Evolutionary conservation across 2,113 vertebrate species (phyloP).

Genomic region (Neodontobutis hainanensis): DNA sequence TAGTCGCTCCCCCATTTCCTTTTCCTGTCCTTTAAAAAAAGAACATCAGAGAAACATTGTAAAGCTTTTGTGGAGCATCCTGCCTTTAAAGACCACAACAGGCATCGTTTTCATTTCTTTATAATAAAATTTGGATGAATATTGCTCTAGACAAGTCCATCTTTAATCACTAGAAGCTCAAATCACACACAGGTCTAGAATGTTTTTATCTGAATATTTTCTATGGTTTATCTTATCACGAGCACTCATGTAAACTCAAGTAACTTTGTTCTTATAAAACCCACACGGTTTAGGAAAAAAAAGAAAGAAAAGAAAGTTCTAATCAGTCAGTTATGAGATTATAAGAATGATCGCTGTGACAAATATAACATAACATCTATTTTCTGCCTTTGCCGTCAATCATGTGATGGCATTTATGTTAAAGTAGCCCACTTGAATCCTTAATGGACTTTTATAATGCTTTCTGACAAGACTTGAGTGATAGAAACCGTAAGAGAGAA

Average conservation of each 20-base stretch:
- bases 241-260: too few species aligned
- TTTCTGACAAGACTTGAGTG: too few species aligned
- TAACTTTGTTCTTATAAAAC: too few species aligned
- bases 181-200: conserved; percentile 9
- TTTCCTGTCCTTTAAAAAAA: conserved; percentile 32
- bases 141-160: conserved; percentile 19
- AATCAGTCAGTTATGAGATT: too few species aligned
- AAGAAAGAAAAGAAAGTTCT: background rate
- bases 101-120: conserved; percentile 44
- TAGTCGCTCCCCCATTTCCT: conserved; percentile 23
- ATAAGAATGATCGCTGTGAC: too few species aligned
- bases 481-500: too few species aligned
- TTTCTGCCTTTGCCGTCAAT: too few species aligned
- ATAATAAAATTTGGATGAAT: conserved; percentile 45
- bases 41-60: conserved; percentile 54
- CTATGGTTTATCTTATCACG: background rate
- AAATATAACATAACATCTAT: too few species aligned
- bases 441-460: too few species aligned
- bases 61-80: conserved; percentile 16
- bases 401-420: too few species aligned
- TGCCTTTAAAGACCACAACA: conserved; percentile 48
- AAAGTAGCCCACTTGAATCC: too few species aligned
- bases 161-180: conserved; percentile 32
- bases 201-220: conserved; percentile 16
- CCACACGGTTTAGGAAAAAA: too few species aligned